These are phyloP conservation scores for Caenorhabditis macrosperma DNA, from an alignment of 2,888 invertebrate genomes.

Conservation along the genomic window DNA sequence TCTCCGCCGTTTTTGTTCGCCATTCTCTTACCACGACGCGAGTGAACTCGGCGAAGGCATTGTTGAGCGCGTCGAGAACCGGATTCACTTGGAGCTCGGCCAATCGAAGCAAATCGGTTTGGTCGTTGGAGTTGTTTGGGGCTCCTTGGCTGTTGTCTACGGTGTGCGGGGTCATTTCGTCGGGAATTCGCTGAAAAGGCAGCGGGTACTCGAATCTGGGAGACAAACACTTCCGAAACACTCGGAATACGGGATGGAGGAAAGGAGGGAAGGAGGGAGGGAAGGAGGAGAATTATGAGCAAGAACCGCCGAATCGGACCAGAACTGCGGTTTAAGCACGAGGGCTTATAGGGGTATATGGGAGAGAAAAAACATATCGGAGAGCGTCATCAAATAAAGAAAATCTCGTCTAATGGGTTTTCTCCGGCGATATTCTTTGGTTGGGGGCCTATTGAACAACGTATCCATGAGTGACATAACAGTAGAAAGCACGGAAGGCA, in stretches of 20 bases:
- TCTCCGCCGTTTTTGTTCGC: background rate
- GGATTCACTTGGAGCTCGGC: constrained; percentile 29
- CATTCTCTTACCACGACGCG: constrained; percentile 35
- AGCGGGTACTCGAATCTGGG: too few species aligned
- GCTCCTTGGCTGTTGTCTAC: background rate
- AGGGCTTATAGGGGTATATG: constrained; percentile 25
- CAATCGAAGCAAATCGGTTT: background rate
- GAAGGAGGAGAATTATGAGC: too few species aligned
- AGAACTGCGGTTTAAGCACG: constrained; percentile 21
- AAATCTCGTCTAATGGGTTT: constrained; percentile 47
- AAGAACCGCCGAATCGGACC: too few species aligned
- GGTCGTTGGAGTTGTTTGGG: background rate
- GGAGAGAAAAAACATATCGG: constrained; percentile 22
- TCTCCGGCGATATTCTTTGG: constrained; percentile 29
- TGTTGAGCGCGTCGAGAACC: constrained; percentile 29
- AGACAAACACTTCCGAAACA: constrained; percentile 8
- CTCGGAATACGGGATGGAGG: constrained; percentile 1
- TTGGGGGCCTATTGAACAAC: constrained; percentile 20
- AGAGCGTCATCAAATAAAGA: constrained; percentile 40
- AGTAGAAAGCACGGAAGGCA: background rate
- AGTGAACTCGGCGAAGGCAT: constrained; percentile 26
- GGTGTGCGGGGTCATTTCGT: background rate
- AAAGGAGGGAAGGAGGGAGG: too few species aligned
- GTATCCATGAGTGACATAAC: constrained; percentile 19
- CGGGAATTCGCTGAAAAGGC: constrained; percentile 6